phyloP scores from a whole-genome alignment of 2,797 vertebrate species.

The Toxotes lorentzi region DNA sequence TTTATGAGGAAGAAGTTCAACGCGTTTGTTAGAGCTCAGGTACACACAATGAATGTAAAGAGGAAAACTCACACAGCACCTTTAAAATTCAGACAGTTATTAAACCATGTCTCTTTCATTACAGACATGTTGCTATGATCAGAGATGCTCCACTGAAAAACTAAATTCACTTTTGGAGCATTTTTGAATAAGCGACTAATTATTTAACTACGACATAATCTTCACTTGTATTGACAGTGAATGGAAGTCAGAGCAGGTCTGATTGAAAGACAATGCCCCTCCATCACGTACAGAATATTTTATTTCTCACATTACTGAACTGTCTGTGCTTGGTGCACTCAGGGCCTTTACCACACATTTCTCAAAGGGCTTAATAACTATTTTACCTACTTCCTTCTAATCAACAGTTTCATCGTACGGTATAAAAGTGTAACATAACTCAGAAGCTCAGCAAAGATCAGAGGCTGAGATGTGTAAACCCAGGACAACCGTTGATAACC shows the following conservation, averaged over 20 bases:
- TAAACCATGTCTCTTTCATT: neutral
- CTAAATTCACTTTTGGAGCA: constrained; percentile 18
- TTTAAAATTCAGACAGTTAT: neutral
- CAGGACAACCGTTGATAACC: neutral
- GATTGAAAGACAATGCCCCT: constrained; percentile 23
- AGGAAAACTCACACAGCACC: neutral
- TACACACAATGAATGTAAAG: too few species aligned
- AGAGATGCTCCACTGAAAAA: neutral
- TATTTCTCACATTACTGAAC: neutral
- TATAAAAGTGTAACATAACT: neutral
- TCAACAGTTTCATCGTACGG: too few species aligned
- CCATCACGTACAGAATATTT: neutral
- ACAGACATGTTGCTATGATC: neutral
- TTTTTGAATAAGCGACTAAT: constrained; percentile 23
- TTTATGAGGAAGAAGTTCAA: too few species aligned
- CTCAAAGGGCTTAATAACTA: neutral
- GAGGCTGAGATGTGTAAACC: neutral
- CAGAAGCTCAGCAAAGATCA: neutral
- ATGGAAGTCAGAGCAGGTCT: constrained; percentile 28
- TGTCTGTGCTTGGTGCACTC: neutral
- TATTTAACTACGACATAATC: constrained; percentile 22
- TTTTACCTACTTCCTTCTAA: neutral
- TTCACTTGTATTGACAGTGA: constrained; percentile 13
- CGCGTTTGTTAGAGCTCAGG: too few species aligned
- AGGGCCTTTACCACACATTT: neutral